Conservation (phyloP, 2,888 invertebrate genomes). For the Protophormia terraenovae region DNA sequence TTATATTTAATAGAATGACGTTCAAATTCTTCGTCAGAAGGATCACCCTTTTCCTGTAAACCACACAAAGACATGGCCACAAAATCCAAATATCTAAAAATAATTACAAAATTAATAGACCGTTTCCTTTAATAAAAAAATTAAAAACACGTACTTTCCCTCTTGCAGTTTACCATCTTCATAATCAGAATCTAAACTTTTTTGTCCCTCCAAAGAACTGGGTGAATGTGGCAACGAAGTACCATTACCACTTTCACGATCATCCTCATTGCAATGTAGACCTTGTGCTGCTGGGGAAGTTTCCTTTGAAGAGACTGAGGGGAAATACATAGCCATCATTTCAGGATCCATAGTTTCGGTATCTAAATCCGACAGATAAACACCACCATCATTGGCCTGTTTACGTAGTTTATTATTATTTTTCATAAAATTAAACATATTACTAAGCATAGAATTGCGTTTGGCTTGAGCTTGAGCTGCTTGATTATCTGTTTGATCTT, state of each 20-base stretch:
- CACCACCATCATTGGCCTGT: conserved; percentile 84
- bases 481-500: conserved; percentile 69
- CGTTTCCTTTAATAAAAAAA: background rate
- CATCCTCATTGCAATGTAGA: conserved; percentile 86
- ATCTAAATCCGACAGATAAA: conserved; percentile 94
- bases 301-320: conserved; percentile 80
- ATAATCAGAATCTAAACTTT: conserved; percentile 91
- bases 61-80: conserved; percentile 91
- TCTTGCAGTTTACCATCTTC: conserved; percentile 86
- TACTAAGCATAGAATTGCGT: conserved; percentile 89
- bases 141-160: conserved; percentile 80
- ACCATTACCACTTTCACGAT: conserved; percentile 97
- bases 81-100: conserved; percentile 83
- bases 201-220: conserved; percentile 91
- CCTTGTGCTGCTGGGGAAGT: conserved; percentile 41
- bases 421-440: conserved; percentile 96
- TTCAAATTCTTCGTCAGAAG: conserved; percentile 84
- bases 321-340: conserved; percentile 92
- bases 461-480: conserved; percentile 77
- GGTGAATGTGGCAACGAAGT: conserved; percentile 97
- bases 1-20: conserved; percentile 83
- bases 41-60: conserved; percentile 83
- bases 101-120: background rate
- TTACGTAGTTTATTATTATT: conserved; percentile 85
- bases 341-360: conserved; percentile 96